Conservation (phyloP, 2,113 vertebrate species). For the Chamaetylas fuelleborni region DNA sequence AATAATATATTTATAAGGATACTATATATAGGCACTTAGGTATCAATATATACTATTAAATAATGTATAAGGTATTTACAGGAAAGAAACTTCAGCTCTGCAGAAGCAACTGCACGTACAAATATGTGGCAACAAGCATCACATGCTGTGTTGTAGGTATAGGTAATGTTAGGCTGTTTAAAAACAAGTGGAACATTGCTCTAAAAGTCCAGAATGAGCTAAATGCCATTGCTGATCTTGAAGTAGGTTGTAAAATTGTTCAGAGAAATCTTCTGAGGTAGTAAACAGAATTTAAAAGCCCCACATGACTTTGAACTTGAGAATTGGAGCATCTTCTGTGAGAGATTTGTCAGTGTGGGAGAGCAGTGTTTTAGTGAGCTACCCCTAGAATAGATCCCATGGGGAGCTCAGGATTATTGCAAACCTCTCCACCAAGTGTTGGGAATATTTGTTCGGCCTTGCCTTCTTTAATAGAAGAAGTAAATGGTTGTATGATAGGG, state of each 20-base stretch:
- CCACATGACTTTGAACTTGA: not conserved
- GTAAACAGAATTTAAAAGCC: not conserved
- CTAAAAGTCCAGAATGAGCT: not conserved
- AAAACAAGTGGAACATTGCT: not conserved
- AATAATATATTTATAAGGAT: slow-evolving; percentile 49
- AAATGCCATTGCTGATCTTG: not conserved
- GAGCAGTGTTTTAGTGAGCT: not conserved
- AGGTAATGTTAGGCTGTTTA: not conserved
- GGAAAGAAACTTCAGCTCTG: slow-evolving; percentile 22
- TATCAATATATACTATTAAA: slow-evolving; percentile 51
- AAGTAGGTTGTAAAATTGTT: not conserved
- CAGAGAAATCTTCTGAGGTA: not conserved
- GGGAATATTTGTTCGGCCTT: not conserved
- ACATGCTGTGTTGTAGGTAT: not conserved
- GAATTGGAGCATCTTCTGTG: not conserved
- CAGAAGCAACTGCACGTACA: not conserved
- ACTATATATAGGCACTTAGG: slow-evolving; percentile 45
- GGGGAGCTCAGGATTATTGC: slow-evolving; percentile 23
- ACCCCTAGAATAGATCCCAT: not conserved
- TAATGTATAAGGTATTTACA: slow-evolving; percentile 61
- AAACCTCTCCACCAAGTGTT: slow-evolving; percentile 8
- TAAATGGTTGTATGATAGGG: not conserved
- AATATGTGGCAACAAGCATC: not conserved
- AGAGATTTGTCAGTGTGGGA: not conserved
- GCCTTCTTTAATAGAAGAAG: not conserved